Evolutionary conservation across 2,113 vertebrate species (phyloP).

Genomic region (Passer montanus): DNA sequence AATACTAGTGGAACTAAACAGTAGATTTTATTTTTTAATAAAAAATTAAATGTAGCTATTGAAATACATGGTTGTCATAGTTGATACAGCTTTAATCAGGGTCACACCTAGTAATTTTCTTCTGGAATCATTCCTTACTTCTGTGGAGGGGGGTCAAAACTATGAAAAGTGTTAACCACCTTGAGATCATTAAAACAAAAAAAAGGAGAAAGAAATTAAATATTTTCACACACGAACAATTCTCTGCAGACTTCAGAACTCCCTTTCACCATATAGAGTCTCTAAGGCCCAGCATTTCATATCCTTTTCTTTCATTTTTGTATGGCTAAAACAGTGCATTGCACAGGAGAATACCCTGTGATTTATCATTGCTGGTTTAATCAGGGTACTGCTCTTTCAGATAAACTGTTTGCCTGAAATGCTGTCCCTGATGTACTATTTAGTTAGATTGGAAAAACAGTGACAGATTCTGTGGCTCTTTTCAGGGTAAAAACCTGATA

Average conservation of each 20-base stretch:
- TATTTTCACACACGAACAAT: conserved; percentile 9
- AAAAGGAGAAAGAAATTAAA: background rate
- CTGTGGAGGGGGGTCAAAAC: background rate
- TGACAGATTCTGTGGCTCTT: background rate
- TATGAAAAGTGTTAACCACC: background rate
- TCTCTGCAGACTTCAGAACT: conserved; percentile 14
- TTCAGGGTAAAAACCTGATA: background rate
- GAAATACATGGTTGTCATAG: background rate
- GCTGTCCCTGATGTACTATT: conserved; percentile 42
- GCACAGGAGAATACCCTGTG: conserved; percentile 11
- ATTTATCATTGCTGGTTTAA: conserved; percentile 65
- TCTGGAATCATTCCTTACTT: background rate
- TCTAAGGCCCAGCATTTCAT: conserved; percentile 1
- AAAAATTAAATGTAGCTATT: background rate
- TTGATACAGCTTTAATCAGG: background rate
- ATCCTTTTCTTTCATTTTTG: conserved; percentile 47
- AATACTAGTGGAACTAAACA: background rate
- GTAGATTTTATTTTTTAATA: background rate
- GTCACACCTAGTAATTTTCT: background rate
- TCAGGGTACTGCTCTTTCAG: conserved; percentile 62
- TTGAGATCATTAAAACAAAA: background rate
- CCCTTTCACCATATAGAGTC: background rate
- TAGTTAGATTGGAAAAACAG: conserved; percentile 67
- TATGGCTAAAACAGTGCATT: conserved; percentile 14
- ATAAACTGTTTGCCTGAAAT: conserved; percentile 64